These are phyloP conservation scores for Oncorhynchus tshawytscha DNA, from an alignment of 2,113 vertebrate genomes.

Conservation along the genomic window DNA sequence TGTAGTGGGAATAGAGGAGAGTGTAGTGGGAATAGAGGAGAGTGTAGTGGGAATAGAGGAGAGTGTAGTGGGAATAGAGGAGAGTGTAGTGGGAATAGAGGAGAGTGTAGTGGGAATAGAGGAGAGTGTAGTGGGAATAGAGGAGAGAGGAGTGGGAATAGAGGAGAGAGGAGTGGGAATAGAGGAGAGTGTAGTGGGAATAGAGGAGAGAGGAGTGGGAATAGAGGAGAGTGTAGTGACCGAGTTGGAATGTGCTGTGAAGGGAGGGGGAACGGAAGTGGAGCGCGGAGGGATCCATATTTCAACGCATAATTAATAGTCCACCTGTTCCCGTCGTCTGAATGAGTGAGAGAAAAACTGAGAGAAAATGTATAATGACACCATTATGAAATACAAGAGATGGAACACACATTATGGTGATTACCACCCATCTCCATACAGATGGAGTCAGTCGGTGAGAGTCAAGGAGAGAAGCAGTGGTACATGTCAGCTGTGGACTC, in stretches of 20 bases:
- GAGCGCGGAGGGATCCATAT: slow-evolving; percentile 37
- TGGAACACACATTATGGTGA: slow-evolving; percentile 63
- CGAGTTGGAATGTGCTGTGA: background rate
- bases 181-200: too few species aligned
- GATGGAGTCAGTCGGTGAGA: slow-evolving; percentile 51
- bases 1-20: too few species aligned
- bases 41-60: background rate
- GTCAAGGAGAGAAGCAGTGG: slow-evolving; percentile 65
- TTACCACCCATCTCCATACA: slow-evolving; percentile 67
- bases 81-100: too few species aligned
- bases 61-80: background rate
- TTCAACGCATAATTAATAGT: slow-evolving; percentile 65
- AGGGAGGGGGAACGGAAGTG: slow-evolving; percentile 32
- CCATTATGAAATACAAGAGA: slow-evolving; percentile 59
- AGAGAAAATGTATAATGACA: slow-evolving; percentile 46
- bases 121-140: too few species aligned
- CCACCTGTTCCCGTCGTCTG: slow-evolving; percentile 64
- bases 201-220: background rate
- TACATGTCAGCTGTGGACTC: slow-evolving; percentile 41
- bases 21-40: too few species aligned
- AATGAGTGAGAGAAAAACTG: slow-evolving; percentile 38
- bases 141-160: too few species aligned
- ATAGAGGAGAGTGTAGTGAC: background rate
- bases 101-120: too few species aligned
- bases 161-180: too few species aligned